Conservation (phyloP, 2,797 vertebrate genomes). For the Smutsia gigantea region DNA sequence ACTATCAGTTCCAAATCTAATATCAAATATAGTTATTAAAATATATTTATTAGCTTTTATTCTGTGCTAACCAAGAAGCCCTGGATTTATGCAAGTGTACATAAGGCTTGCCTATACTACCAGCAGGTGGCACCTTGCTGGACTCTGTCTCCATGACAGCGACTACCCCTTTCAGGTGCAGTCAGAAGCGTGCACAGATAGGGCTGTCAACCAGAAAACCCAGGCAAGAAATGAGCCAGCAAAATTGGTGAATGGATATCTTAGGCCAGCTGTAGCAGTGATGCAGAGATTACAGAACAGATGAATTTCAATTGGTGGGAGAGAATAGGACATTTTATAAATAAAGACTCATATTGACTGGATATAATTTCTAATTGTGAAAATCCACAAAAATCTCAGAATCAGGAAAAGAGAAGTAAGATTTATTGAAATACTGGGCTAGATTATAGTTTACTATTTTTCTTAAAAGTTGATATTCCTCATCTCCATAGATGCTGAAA, state of each 20-base stretch:
- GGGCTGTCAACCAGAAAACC: neutral
- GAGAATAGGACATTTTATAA: neutral
- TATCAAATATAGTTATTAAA: conserved; percentile 41
- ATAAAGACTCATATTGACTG: conserved; percentile 13
- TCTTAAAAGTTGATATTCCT: conserved; percentile 71
- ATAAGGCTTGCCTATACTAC: neutral
- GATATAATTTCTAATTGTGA: conserved; percentile 44
- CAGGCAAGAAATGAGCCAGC: neutral
- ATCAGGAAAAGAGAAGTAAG: conserved; percentile 28
- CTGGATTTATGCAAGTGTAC: conserved; percentile 15
- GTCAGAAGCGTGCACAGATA: neutral
- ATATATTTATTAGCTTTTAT: neutral
- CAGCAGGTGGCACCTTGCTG: neutral
- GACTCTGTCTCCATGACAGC: neutral
- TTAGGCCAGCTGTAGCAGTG: neutral
- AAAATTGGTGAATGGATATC: neutral
- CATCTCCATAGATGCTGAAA: no score
- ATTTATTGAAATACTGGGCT: conserved; percentile 76
- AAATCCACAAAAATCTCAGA: conserved; percentile 43
- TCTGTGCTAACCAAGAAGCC: neutral
- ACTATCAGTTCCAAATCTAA: neutral
- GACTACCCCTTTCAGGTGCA: neutral
- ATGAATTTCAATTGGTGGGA: conserved; percentile 53
- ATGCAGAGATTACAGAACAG: neutral
- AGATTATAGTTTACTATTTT: conserved; percentile 67